Evolutionary conservation across 2,113 vertebrate genomes (phyloP).

Genomic region (Gymnorhina tibicen): DNA sequence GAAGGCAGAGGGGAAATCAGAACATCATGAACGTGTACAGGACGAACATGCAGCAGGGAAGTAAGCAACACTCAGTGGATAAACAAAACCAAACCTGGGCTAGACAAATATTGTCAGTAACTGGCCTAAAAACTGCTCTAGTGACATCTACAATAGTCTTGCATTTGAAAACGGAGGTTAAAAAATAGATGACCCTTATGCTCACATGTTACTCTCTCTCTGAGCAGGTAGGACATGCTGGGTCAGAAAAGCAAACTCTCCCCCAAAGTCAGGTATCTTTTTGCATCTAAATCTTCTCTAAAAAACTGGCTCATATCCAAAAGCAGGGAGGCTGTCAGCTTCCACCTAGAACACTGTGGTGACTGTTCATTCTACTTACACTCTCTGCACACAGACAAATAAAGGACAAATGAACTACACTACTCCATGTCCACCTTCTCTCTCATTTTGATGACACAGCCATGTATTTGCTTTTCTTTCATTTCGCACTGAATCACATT

Average conservation of each 20-base stretch:
- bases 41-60: neutral
- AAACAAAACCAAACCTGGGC: neutral
- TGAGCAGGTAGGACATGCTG: neutral
- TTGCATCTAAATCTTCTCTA: neutral
- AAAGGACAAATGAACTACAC: neutral
- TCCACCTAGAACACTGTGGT: neutral
- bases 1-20: neutral
- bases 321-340: neutral
- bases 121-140: neutral
- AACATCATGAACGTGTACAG: neutral
- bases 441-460: neutral
- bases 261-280: neutral
- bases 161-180: neutral
- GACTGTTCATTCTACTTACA: rapidly evolving
- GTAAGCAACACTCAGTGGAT: neutral
- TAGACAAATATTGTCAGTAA: neutral
- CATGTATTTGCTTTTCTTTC: neutral
- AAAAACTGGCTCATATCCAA: neutral
- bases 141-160: neutral
- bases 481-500: neutral
- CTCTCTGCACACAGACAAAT: neutral
- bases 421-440: neutral
- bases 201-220: neutral
- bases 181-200: neutral
- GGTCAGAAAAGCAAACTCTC: neutral